These are phyloP conservation scores for Ennomos fuscantarius DNA, from an alignment of 2,888 invertebrate species.

Conservation along the genomic window DNA sequence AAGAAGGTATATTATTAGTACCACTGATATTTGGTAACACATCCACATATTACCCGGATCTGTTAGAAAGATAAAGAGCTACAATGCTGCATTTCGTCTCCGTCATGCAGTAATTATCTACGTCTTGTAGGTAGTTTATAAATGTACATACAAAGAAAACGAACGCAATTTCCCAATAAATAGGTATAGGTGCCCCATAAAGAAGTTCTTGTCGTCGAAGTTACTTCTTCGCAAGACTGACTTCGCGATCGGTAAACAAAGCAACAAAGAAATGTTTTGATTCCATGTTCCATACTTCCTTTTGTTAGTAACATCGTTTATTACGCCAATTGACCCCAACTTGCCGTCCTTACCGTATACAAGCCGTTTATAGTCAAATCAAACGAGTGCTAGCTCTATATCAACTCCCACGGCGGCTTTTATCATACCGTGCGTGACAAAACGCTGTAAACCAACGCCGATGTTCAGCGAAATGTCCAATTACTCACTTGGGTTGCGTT, in stretches of 20 bases:
- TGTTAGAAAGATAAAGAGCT: too few species aligned
- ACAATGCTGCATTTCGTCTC: too few species aligned
- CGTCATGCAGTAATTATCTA: not conserved
- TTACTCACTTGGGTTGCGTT: conserved; percentile 46
- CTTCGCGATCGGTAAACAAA: conserved; percentile 4
- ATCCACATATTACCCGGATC: too few species aligned
- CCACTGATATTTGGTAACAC: too few species aligned
- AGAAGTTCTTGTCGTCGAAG: conserved; percentile 6
- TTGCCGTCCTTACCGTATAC: conserved; percentile 11
- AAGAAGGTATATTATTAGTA: too few species aligned
- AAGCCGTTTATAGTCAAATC: conserved; percentile 26
- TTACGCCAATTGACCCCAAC: conserved; percentile 15
- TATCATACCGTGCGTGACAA: conserved; percentile 44
- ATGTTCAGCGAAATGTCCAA: conserved; percentile 47
- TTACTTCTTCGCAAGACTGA: conserved; percentile 7
- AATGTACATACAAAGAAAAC: too few species aligned
- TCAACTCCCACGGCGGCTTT: conserved; percentile 32
- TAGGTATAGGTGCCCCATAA: conserved; percentile 2
- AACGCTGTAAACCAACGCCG: conserved; percentile 47
- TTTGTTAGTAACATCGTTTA: conserved; percentile 21
- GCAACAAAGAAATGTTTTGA: conserved; percentile 42
- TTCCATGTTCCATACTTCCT: conserved; percentile 14
- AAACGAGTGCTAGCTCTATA: conserved; percentile 18
- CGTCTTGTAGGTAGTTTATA: not conserved
- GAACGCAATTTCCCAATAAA: not conserved